A percentile compares a stretch with the other conserved stretches of the same genome.
phyloP scores from a whole-genome alignment of 2,113 vertebrate genomes.

The Tragelaphus buxtoni region DNA sequence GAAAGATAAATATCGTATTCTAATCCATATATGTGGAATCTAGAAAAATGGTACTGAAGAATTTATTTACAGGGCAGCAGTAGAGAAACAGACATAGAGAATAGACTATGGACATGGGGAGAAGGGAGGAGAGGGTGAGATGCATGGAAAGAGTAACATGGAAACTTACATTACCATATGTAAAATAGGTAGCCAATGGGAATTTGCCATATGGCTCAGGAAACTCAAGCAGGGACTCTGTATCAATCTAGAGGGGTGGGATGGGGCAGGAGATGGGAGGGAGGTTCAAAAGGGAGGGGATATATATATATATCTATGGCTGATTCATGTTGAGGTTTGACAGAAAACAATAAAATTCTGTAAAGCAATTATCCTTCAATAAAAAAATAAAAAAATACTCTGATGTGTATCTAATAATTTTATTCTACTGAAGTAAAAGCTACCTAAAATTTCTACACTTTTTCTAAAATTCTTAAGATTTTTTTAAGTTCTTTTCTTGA shows the following conservation, averaged over 20 bases:
- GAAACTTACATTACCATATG: neutral
- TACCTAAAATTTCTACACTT: neutral
- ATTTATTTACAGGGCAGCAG: neutral
- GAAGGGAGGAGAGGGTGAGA: neutral
- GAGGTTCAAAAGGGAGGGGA: neutral
- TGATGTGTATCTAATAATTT: slow-evolving; percentile 19
- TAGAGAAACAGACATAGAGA: neutral
- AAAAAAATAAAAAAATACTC: neutral
- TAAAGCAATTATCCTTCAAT: neutral
- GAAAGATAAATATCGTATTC: neutral
- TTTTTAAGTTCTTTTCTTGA: slow-evolving; percentile 17
- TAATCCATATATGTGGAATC: neutral
- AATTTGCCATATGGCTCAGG: neutral
- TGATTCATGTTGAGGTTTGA: neutral
- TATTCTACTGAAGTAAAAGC: slow-evolving; percentile 16
- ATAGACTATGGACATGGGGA: neutral
- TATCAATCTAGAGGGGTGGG: neutral
- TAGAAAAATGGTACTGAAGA: neutral
- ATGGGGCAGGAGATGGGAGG: neutral
- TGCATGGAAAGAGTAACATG: neutral
- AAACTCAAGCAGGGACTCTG: neutral
- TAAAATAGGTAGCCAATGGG: neutral
- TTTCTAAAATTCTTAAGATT: neutral
- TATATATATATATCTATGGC: neutral
- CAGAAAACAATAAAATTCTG: neutral